Evolutionary conservation across 2,797 vertebrate species (phyloP).

Genomic region (Novumbra hubbsi): DNA sequence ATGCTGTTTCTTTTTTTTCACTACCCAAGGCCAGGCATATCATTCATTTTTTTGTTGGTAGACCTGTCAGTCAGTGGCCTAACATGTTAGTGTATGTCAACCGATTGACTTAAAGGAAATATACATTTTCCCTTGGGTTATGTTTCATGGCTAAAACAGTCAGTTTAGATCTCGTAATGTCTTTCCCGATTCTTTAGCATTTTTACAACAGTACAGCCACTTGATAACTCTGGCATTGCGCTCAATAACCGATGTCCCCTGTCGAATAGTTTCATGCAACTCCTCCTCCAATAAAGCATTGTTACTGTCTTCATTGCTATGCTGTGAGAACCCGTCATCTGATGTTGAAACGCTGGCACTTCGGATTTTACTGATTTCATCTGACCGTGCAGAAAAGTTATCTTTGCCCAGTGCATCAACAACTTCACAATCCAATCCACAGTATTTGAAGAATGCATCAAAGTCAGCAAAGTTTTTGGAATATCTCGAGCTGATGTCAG

Average conservation of each 20-base stretch:
- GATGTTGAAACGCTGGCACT: constrained; percentile 85
- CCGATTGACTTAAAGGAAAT: background rate
- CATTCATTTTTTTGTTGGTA: background rate
- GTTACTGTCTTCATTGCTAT: constrained; percentile 73
- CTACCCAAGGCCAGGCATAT: constrained; percentile 2
- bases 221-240: constrained; percentile 97
- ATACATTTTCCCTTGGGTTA: background rate
- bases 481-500: constrained; percentile 90
- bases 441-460: constrained; percentile 90
- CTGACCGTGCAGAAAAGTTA: constrained; percentile 81
- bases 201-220: constrained; percentile 94
- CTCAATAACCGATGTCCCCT: constrained; percentile 86
- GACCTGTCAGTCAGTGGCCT: background rate
- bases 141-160: background rate
- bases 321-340: constrained; percentile 80
- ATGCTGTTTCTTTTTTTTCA: constrained; percentile 10
- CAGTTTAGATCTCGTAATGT: constrained; percentile 69
- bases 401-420: constrained; percentile 85
- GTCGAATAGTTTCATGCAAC: constrained; percentile 68
- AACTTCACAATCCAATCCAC: constrained; percentile 87
- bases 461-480: constrained; percentile 85
- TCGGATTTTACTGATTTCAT: constrained; percentile 68
- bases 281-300: constrained; percentile 79
- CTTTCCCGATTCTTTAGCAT: constrained; percentile 78
- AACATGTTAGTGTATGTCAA: background rate